These are phyloP conservation scores for Scaptomyza reducta DNA, from an alignment of 2,888 invertebrate genomes.

Conservation along the genomic window DNA sequence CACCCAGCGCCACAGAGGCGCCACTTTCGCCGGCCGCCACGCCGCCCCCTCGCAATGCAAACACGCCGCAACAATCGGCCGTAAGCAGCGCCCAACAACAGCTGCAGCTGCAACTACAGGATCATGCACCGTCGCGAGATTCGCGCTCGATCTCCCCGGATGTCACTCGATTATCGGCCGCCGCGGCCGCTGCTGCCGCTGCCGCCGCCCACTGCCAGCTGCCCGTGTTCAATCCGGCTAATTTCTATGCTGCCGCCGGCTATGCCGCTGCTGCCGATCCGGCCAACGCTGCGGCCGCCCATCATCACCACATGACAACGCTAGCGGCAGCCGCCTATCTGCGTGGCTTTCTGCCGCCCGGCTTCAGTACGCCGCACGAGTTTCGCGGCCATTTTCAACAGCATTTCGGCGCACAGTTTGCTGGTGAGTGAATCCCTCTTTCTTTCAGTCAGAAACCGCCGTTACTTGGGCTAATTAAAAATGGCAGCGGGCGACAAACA, in stretches of 20 bases:
- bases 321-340: constrained; percentile 83
- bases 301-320: constrained; percentile 84
- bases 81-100: constrained; percentile 48
- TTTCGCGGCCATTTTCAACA: constrained; percentile 84
- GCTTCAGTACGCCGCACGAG: constrained; percentile 84
- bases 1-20: constrained; percentile 71
- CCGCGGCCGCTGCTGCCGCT: constrained; percentile 83
- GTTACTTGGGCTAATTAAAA: constrained; percentile 27
- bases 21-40: constrained; percentile 70
- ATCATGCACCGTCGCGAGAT: constrained; percentile 57
- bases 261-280: constrained; percentile 83
- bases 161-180: constrained; percentile 79
- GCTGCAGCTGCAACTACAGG: constrained; percentile 35
- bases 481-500: not conserved
- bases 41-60: constrained; percentile 65
- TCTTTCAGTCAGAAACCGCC: not conserved
- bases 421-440: constrained; percentile 57
- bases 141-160: constrained; percentile 83
- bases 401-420: constrained; percentile 84
- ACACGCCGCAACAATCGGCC: constrained; percentile 58
- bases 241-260: constrained; percentile 84
- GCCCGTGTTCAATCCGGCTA: constrained; percentile 84
- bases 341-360: constrained; percentile 83
- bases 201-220: constrained; percentile 83
- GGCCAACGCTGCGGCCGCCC: constrained; percentile 81